Percentiles rank a stretch among this genome's conserved stretches.
These are phyloP conservation scores for Ligdia adustata DNA, from an alignment of 2,888 invertebrate genomes.

Conservation along the genomic window DNA sequence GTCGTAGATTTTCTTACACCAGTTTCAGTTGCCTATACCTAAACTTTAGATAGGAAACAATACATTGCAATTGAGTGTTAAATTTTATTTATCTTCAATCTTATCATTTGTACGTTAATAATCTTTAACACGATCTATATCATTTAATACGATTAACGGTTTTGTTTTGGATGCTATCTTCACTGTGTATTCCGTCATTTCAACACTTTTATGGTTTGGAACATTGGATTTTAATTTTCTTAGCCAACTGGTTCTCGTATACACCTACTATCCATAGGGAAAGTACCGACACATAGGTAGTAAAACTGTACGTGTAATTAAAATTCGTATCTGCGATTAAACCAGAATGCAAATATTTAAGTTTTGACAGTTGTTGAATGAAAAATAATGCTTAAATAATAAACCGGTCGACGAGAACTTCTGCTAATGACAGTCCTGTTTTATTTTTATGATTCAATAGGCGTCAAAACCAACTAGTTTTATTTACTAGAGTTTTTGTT, in stretches of 20 bases:
- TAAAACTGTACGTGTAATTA: neutral
- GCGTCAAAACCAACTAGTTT: too few relatives aligned
- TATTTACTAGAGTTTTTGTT: slow-evolving; percentile 1
- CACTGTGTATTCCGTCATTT: neutral
- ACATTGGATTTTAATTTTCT: neutral
- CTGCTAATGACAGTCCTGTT: slow-evolving; percentile 17
- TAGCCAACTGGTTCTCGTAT: too few relatives aligned
- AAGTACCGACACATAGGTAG: neutral
- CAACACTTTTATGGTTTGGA: neutral
- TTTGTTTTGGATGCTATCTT: slow-evolving; percentile 14
- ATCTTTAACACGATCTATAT: slow-evolving; percentile 17
- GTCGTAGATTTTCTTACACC: too few relatives aligned
- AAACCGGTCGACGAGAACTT: slow-evolving; percentile 23
- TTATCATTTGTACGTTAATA: slow-evolving; percentile 25
- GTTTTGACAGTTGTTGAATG: slow-evolving; percentile 1
- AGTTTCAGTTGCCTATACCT: too few relatives aligned
- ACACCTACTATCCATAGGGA: neutral
- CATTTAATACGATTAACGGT: slow-evolving; percentile 21
- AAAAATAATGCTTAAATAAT: slow-evolving; percentile 8
- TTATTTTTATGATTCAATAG: slow-evolving; percentile 14
- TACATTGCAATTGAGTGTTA: neutral
- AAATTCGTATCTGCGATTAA: neutral
- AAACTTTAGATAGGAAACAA: neutral
- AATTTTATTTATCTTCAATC: slow-evolving; percentile 6
- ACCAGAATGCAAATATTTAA: neutral